A percentile compares a stretch with the other conserved stretches of the same genome.
Conservation (phyloP, 2,888 invertebrate species). For the Bhutanitis thaidina region DNA sequence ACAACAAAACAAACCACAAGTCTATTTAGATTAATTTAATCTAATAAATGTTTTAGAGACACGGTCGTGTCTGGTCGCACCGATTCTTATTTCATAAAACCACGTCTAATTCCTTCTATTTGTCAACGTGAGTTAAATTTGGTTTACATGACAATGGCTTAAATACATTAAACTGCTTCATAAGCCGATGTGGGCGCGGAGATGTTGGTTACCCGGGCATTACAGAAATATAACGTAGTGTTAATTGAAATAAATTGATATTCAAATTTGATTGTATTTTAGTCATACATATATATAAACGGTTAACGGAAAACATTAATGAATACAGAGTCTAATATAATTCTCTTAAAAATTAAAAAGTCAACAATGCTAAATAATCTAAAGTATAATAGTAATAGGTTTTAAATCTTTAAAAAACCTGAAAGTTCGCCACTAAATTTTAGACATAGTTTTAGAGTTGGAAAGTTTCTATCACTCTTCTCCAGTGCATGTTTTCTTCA, state of each 20-base stretch:
- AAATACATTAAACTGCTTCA: neutral
- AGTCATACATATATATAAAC: too few species aligned
- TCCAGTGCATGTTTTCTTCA: too few species aligned
- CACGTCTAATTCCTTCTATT: slow-evolving; percentile 3
- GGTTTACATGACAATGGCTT: slow-evolving; percentile 8
- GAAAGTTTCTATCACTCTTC: too few species aligned
- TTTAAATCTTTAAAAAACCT: too few species aligned
- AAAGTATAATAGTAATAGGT: too few species aligned
- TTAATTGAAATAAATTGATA: neutral
- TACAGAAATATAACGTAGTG: neutral
- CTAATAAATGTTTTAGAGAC: slow-evolving; percentile 6
- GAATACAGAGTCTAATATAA: too few species aligned
- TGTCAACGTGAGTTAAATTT: slow-evolving; percentile 5
- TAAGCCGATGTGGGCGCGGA: slow-evolving; percentile 1
- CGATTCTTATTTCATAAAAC: slow-evolving; percentile 1
- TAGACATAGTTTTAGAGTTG: too few species aligned
- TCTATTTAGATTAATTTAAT: slow-evolving; percentile 6
- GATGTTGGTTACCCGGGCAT: neutral
- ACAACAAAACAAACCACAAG: slow-evolving; percentile 8
- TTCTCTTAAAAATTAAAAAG: too few species aligned
- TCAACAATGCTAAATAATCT: too few species aligned
- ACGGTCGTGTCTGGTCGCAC: neutral
- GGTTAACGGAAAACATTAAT: too few species aligned
- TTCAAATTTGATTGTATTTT: too few species aligned
- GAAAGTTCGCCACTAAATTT: too few species aligned